A percentile compares a stretch with the other conserved stretches of the same genome.
Conservation (phyloP, 2,888 invertebrate genomes). For the Ariolimax columbianus region DNA sequence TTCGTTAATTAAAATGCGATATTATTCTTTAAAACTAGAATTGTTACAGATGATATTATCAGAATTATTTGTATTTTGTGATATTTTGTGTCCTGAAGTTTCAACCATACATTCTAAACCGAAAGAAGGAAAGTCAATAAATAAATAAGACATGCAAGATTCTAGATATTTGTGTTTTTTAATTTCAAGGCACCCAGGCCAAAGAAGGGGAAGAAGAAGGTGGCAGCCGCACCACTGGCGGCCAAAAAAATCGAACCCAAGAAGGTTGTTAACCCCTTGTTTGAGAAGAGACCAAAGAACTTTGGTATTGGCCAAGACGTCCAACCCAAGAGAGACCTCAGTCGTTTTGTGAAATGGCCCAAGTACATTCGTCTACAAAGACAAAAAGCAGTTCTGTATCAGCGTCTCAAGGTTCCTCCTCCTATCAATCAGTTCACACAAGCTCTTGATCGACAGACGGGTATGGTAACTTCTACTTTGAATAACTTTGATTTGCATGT, state of each 20-base stretch:
- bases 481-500: background rate
- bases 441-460: conserved; percentile 97
- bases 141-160: background rate
- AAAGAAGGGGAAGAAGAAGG: conserved; percentile 84
- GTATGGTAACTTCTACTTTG: conserved; percentile 80
- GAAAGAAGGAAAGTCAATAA: background rate
- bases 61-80: background rate
- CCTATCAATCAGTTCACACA: conserved; percentile 98
- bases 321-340: conserved; percentile 97
- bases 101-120: background rate
- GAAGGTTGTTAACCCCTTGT: conserved; percentile 93
- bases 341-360: conserved; percentile 99
- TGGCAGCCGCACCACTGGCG: conserved; percentile 95
- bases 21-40: background rate
- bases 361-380: conserved; percentile 99
- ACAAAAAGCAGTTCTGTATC: conserved; percentile 95
- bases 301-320: conserved; percentile 99
- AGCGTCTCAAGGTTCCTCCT: conserved; percentile 98
- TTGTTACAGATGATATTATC: background rate
- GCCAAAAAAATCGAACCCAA: conserved; percentile 92
- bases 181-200: conserved; percentile 39
- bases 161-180: background rate
- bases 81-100: too few species aligned
- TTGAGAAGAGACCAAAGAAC: conserved; percentile 97
- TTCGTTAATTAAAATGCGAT: background rate